These are phyloP conservation scores for Percopsis transmontana DNA, from an alignment of 2,113 vertebrate species.

Conservation along the genomic window DNA sequence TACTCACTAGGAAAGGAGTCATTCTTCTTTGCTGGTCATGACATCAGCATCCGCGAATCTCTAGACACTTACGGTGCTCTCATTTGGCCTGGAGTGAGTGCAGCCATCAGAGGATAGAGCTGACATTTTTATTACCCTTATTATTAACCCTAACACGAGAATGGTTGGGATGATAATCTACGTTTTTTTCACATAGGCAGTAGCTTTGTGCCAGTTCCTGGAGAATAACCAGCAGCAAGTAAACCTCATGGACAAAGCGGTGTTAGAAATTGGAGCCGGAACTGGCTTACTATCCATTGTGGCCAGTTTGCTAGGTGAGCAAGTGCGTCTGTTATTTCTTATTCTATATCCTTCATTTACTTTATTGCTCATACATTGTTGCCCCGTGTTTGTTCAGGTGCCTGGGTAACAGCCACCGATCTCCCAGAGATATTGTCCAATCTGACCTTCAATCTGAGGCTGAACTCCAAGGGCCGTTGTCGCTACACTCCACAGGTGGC, in stretches of 20 bases:
- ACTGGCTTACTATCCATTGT: conserved; percentile 83
- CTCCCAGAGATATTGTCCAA: conserved; percentile 87
- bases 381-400: conserved; percentile 76
- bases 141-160: background rate
- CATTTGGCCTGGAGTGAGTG: conserved; percentile 75
- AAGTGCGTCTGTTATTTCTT: background rate
- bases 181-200: conserved; percentile 74
- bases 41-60: conserved; percentile 74
- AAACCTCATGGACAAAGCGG: conserved; percentile 84
- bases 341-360: background rate
- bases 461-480: conserved; percentile 79
- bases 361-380: background rate
- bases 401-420: conserved; percentile 90
- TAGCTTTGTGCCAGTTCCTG: conserved; percentile 88
- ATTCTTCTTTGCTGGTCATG: conserved; percentile 68
- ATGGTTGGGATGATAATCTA: background rate
- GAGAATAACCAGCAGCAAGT: conserved; percentile 87
- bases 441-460: conserved; percentile 85
- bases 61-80: conserved; percentile 73
- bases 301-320: conserved; percentile 73
- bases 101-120: background rate
- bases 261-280: conserved; percentile 92
- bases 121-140: background rate
- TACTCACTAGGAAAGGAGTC: conserved; percentile 58
- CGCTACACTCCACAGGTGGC: conserved; percentile 83